Evolutionary conservation across 2,797 vertebrate species (phyloP), one percentile per base, ranked within the genome.

Genomic region (Alca torda): DNA sequence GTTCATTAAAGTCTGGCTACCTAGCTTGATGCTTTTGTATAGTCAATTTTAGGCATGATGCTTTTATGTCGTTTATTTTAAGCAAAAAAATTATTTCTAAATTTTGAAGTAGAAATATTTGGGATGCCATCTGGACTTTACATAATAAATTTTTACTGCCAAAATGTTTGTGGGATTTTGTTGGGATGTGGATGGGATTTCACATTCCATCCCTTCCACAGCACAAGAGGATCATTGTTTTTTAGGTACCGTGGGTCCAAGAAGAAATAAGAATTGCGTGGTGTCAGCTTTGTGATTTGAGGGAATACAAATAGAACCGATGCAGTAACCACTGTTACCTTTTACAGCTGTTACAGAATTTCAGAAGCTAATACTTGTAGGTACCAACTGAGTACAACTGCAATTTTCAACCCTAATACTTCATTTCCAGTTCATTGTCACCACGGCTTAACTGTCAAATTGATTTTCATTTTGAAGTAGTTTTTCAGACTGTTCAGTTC

Each of bases 121-220:
- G 94, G 78, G 94, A 96, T 95, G 90, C 95, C 96, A 96, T 96
- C 95, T 97, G 95, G 91, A 53, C 90, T 96, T 97, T 97, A 95
- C 94, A 94, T 97, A 96, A 96, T 95, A 90, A 90, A 83, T 93
- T 89, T 89, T 81, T 48, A 45, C 90, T 97, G 95, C 91, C 96
- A 96, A 97, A 92, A 95, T 93, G 90, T 92, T 95, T 96, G 97
- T 97, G 94, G 92, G 95, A 95, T 97, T 91, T 89, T 95, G 60
- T 80, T 95, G 85, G 90, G 96, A 94, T 95, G 93, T 95, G 91
- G 81, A 94, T 96, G 96, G 91, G 95, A 96, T 95, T 96, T 96
- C 90, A 69, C 95, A 97, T 97, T 97, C 96, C 94, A 89, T 91
- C 75, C 57, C 68, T 92, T 92, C 39, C 93, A 39, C 81, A 85